Conservation (phyloP, 1,140 invertebrate species). For the Lasaia peninsularis region DNA sequence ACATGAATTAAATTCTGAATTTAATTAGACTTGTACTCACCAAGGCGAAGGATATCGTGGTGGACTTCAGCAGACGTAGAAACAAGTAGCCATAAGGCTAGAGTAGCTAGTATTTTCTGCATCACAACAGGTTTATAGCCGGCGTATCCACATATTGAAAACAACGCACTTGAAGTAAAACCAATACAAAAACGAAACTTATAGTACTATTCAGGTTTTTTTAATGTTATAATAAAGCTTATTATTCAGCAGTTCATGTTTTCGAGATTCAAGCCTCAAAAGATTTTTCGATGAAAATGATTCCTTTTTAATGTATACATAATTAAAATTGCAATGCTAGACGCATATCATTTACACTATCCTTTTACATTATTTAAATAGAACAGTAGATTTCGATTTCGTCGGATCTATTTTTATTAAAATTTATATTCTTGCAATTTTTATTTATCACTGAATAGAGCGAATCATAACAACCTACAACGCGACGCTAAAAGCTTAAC, state of each 20-base stretch:
- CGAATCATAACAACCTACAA: neutral
- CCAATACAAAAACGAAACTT: neutral
- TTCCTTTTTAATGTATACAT: neutral
- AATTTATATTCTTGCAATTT: neutral
- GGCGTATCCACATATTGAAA: constrained; percentile 6
- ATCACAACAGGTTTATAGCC: constrained; percentile 8
- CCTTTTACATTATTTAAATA: neutral
- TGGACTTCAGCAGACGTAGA: neutral
- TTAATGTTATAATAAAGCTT: neutral
- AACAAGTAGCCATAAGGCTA: constrained; percentile 1
- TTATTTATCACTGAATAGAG: neutral
- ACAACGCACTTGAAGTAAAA: neutral
- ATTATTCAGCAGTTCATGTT: neutral
- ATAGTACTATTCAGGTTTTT: neutral
- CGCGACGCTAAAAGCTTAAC: constrained; percentile 1
- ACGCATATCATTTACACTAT: neutral
- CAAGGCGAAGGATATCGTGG: neutral
- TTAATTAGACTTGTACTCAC: neutral
- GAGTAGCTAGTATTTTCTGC: constrained; percentile 4
- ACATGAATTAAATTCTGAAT: too few species aligned
- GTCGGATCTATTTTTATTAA: neutral
- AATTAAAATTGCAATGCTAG: neutral
- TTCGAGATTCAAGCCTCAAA: neutral
- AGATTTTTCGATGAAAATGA: neutral
- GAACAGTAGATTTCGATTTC: neutral